These are phyloP conservation scores for Nematopogon swammerdamellus DNA, from an alignment of 2,888 invertebrate genomes.

Conservation along the genomic window DNA sequence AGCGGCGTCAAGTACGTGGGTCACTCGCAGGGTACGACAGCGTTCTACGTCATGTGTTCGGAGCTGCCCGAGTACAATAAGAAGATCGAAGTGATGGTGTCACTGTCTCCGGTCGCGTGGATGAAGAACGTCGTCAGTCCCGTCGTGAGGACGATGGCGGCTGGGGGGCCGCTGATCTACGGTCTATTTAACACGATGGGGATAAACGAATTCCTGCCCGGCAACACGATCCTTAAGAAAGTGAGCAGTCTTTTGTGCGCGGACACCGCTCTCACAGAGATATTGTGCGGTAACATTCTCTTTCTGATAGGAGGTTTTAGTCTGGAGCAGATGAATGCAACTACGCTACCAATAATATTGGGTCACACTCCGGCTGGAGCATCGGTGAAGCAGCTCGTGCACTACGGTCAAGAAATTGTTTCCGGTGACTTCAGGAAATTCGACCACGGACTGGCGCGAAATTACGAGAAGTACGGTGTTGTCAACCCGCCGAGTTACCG, in stretches of 20 bases:
- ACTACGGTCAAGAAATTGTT: constrained; percentile 33
- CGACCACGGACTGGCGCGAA: constrained; percentile 23
- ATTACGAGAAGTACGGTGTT: constrained; percentile 13
- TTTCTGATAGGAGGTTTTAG: constrained; percentile 51
- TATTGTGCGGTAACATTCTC: constrained; percentile 44
- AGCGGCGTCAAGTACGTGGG: constrained; percentile 64
- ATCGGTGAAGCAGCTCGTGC: constrained; percentile 46
- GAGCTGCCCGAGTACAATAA: constrained; percentile 56
- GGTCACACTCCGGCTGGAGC: constrained; percentile 44
- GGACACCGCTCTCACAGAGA: constrained; percentile 23
- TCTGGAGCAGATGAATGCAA: constrained; percentile 40
- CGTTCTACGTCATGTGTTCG: constrained; percentile 59
- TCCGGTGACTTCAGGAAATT: constrained; percentile 31
- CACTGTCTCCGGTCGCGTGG: constrained; percentile 61
- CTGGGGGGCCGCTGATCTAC: constrained; percentile 7
- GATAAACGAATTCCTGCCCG: constrained; percentile 56
- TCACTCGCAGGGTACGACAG: constrained; percentile 68
- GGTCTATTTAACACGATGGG: constrained; percentile 24
- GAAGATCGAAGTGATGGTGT: constrained; percentile 55
- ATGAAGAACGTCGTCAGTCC: constrained; percentile 41
- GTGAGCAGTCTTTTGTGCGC: constrained; percentile 28
- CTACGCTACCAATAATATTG: constrained; percentile 37
- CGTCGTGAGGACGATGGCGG: constrained; percentile 25
- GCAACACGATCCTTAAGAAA: constrained; percentile 30
- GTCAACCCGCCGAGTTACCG: constrained; percentile 29